Evolutionary conservation across 2,888 invertebrate genomes (phyloP), one percentile per base, ranked within the genome.

Genomic region (Eupelmus urozonus): DNA sequence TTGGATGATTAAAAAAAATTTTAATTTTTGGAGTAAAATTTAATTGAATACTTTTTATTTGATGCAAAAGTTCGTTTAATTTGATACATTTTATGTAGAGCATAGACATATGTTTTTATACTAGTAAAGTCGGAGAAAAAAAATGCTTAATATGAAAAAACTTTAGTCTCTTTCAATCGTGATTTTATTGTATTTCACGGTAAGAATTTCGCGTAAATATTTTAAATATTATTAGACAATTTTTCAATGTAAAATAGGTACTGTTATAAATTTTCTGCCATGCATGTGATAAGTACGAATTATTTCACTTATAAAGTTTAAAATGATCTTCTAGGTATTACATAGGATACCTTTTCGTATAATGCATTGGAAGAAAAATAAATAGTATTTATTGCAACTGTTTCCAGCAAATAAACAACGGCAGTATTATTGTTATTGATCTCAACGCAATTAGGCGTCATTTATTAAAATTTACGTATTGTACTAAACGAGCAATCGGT

Each of bases 401-500:
- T 55, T 63, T 55, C 13, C 9, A 62, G 27, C 42, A 42, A 53
- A 53, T 13, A 45, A 13, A 45, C 13, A 13, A 34, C 2, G n/a
- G 29, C 2, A 11, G 29, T 57, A 76, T 59, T 65, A 65, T 71
- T 76, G 71, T 65, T 66, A 71, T 40, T 34, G 65, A 76, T 76
- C 59, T 65, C 76, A 66, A 27, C 57, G 65, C 23, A 7, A 59
- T 51, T 66, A 25, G 49, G 57, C 57, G 63, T 76, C 4, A 53
- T 45, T 53, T 60, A 66, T 72, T 72, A 55, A 55, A 45, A 51
- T 57, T 4, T 59, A n/a, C n/a, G n/a, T n/a, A 23, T 49, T 57
- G 34, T 51, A 29, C 27, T 60, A 57, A 42, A 53, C 40, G 65
- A 78, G 62, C 25, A 55, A 62, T 59, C 71, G 27, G 18, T 86